Evolutionary conservation across 2,797 vertebrate genomes (phyloP).

Genomic region (Novumbra hubbsi): DNA sequence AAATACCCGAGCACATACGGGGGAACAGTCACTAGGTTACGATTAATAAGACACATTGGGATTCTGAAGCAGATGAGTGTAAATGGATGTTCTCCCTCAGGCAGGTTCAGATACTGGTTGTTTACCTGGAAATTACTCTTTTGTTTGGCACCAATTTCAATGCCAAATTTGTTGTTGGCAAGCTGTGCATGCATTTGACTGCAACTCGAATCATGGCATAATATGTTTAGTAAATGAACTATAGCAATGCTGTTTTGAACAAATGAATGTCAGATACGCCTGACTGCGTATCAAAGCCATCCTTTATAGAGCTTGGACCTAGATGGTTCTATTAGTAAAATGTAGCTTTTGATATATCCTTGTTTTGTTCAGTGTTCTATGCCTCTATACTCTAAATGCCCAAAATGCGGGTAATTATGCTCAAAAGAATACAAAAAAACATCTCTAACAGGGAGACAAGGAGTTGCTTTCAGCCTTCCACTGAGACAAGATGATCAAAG

Average conservation of each 20-base stretch:
- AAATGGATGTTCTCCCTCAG: slow-evolving; percentile 24
- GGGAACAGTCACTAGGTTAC: slow-evolving; percentile 31
- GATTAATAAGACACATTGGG: slow-evolving; percentile 52
- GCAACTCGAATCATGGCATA: slow-evolving; percentile 8
- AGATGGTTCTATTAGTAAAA: neutral
- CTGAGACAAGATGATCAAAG: slow-evolving; percentile 58
- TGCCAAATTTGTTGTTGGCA: neutral
- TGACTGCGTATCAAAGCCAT: neutral
- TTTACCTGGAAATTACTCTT: neutral
- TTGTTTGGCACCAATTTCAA: neutral
- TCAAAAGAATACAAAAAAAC: no score
- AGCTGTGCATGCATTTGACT: neutral
- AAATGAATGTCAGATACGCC: neutral
- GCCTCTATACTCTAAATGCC: no score
- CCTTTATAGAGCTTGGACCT: no score
- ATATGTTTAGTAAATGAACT: slow-evolving; percentile 7
- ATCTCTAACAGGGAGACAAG: slow-evolving; percentile 36
- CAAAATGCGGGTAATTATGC: no score
- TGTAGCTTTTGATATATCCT: neutral
- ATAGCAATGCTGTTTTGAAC: neutral
- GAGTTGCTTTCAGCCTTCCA: slow-evolving; percentile 27
- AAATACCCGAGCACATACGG: slow-evolving; percentile 40
- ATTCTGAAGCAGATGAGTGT: slow-evolving; percentile 39
- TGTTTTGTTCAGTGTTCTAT: no score
- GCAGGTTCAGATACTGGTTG: slow-evolving; percentile 2